phyloP scores from a whole-genome alignment of 2,888 invertebrate species.

The Lottia gigantea region DNA sequence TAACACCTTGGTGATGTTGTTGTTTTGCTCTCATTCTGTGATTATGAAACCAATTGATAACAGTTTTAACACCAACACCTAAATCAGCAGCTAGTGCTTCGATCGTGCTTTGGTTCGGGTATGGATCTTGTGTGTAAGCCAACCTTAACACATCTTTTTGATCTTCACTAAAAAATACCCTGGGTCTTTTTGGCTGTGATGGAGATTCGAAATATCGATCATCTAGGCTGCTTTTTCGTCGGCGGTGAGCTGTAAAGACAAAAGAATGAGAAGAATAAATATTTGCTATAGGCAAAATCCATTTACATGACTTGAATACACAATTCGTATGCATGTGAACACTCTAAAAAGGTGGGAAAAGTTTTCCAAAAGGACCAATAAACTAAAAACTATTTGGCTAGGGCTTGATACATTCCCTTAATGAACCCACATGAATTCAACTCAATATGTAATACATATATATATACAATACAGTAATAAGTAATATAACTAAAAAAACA shows the following conservation, averaged over 20 bases:
- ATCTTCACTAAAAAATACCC: slow-evolving; percentile 96
- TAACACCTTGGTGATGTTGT: slow-evolving; percentile 55
- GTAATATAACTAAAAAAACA: no score
- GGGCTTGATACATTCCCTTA: no score
- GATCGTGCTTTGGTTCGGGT: slow-evolving; percentile 95
- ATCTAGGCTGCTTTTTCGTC: slow-evolving; percentile 73
- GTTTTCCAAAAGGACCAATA: no score
- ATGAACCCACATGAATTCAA: no score
- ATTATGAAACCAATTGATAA: slow-evolving; percentile 99
- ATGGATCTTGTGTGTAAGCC: slow-evolving; percentile 95
- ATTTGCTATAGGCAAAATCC: background rate
- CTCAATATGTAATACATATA: no score
- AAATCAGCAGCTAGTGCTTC: slow-evolving; percentile 94
- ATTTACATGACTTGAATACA: background rate
- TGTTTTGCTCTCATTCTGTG: slow-evolving; percentile 95
- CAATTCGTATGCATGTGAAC: no score
- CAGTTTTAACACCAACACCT: slow-evolving; percentile 91
- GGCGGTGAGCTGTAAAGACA: slow-evolving; percentile 75
- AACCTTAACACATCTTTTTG: slow-evolving; percentile 95
- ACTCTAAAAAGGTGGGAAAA: no score
- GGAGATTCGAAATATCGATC: slow-evolving; percentile 58
- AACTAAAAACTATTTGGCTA: no score
- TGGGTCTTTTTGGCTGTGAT: slow-evolving; percentile 73
- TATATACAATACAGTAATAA: no score
- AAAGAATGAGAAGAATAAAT: slow-evolving; percentile 12